Conservation (phyloP, 64 coral and sea anemone species). For the Catalaphyllia jardinei region DNA sequence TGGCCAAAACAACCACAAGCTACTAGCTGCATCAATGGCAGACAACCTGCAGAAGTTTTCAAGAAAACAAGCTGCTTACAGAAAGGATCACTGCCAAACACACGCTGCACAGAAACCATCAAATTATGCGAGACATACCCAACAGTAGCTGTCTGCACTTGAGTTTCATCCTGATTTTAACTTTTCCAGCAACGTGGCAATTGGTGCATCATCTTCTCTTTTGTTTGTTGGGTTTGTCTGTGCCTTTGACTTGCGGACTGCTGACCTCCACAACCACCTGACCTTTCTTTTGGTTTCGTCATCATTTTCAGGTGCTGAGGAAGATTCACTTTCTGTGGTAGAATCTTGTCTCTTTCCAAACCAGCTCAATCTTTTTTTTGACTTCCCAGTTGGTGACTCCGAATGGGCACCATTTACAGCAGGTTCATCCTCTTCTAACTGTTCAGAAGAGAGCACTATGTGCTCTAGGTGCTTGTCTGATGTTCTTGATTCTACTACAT, state of each 20-base stretch:
- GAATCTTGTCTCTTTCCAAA: slow-evolving; percentile 53
- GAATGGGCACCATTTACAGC: neutral
- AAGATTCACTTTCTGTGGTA: slow-evolving; percentile 35
- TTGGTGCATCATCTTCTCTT: neutral
- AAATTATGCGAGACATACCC: neutral
- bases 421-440: neutral
- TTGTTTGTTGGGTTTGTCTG: slow-evolving; percentile 29
- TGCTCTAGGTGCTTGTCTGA: neutral
- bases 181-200: slow-evolving; percentile 2
- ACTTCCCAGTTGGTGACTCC: slow-evolving; percentile 38
- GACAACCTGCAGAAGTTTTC: neutral
- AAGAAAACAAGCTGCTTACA: neutral
- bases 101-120: neutral
- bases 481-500: neutral
- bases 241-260: slow-evolving; percentile 49
- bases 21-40: neutral
- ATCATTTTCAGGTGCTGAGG: slow-evolving; percentile 38
- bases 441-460: neutral
- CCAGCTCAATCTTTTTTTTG: slow-evolving; percentile 58
- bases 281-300: slow-evolving; percentile 55
- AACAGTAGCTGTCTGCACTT: too few relatives aligned
- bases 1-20: too few relatives aligned
- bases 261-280: slow-evolving; percentile 66
- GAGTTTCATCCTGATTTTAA: slow-evolving; percentile 31
- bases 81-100: neutral